Evolutionary conservation across 2,888 invertebrate genomes (phyloP).

Genomic region (Drosophila infuscata): DNA sequence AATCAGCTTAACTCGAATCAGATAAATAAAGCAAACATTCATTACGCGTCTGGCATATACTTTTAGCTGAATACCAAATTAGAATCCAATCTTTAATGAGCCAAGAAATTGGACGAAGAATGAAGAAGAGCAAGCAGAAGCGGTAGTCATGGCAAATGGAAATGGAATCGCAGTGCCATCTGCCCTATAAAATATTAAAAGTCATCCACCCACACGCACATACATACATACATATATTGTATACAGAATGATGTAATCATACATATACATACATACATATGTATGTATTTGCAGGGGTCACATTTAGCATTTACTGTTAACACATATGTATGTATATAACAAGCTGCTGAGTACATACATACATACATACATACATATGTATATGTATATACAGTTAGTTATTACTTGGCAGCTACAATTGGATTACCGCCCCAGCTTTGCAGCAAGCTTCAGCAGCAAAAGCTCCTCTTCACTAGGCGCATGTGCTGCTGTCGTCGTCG

Average conservation of each 20-base stretch:
- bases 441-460: conserved; percentile 33
- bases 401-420: conserved; percentile 64
- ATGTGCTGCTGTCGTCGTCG: conserved; percentile 55
- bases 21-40: conserved; percentile 20
- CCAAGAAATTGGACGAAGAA: conserved; percentile 20
- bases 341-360: conserved; percentile 11
- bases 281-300: conserved; percentile 29
- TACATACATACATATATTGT: neutral
- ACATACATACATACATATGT: conserved; percentile 13
- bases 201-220: conserved; percentile 32
- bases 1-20: conserved; percentile 23
- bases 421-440: conserved; percentile 56
- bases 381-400: conserved; percentile 47
- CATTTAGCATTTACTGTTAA: conserved; percentile 24
- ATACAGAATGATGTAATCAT: conserved; percentile 61
- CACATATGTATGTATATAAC: conserved; percentile 12
- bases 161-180: conserved; percentile 59
- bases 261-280: conserved; percentile 1
- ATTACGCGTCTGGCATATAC: conserved; percentile 28
- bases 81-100: conserved; percentile 22
- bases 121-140: neutral
- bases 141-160: conserved; percentile 38
- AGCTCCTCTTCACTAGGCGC: conserved; percentile 59
- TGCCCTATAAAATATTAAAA: conserved; percentile 75
- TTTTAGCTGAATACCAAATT: conserved; percentile 27